Conservation (phyloP, 2,888 invertebrate genomes). For the Apamea monoglypha region DNA sequence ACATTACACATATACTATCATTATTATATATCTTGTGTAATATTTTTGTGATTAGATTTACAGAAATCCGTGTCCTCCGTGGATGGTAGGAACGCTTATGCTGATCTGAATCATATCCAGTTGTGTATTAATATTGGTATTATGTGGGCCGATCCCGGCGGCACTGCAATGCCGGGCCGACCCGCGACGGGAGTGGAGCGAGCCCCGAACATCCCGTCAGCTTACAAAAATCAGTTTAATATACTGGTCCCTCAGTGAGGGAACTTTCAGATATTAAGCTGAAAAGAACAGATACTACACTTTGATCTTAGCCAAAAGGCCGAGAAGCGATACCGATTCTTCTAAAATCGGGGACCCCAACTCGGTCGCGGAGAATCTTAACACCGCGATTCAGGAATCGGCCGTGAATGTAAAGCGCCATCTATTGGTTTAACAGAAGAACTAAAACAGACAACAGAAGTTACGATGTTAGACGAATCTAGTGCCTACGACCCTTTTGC, state of each 20-base stretch:
- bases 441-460: not conserved
- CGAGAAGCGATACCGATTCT: too few species aligned
- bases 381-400: conserved; percentile 31
- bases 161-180: conserved; percentile 4
- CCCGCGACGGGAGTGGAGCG: not conserved
- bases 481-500: not conserved
- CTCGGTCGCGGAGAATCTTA: conserved; percentile 17
- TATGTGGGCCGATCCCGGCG: not conserved
- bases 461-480: not conserved
- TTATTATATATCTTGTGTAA: too few species aligned
- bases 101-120: too few species aligned
- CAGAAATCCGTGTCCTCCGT: too few species aligned
- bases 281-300: too few species aligned
- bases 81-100: too few species aligned
- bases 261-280: too few species aligned
- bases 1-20: too few species aligned
- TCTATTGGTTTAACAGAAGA: conserved; percentile 19
- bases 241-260: too few species aligned
- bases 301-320: too few species aligned
- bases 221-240: too few species aligned
- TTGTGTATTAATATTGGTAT: not conserved
- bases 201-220: too few species aligned
- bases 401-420: conserved; percentile 17
- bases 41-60: not conserved
- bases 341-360: not conserved